Evolutionary conservation across 2,888 invertebrate species (phyloP), one percentile per base, ranked within the genome.

Genomic region (Agonum fuliginosum): DNA sequence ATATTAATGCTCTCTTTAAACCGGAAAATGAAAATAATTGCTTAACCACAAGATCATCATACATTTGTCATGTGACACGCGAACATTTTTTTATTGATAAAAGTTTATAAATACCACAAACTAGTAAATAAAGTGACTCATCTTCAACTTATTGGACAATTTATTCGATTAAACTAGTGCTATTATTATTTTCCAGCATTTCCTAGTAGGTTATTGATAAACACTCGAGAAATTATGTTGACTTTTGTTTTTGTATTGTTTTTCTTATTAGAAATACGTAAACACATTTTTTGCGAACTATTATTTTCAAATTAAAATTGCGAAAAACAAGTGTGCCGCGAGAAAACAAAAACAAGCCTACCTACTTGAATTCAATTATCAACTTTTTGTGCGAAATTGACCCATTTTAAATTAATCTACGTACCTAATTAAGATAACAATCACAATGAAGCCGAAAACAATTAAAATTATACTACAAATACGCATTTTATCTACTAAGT

Each of bases 51-150:
- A 54, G 8, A 24, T 2, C 2, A 51, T 22, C 54, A 54, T 54
- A 24, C 24, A 54, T 5, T n/a, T 34, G 27, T 62, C 58, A 17
- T 17, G 17, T 62, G 58, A 62, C 58, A 30, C 27, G 58, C 34
- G 17, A 62, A 62, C 30, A 62, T 62, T 62, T 62, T 58, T 62
- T 62, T 62, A 17, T 27, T 17, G 27, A 30, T 30, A 30, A 62
- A 27, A 17, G 17, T 5, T 5, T 62, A 62, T 62, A 62, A 62
- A 62, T 62, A 62, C 58, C 5, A 62, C 30, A 8, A 30, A 62
- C 34, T 19, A 62, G 58, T 62, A 62, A 62, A 62, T 62, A 62
- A 8, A 62, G 8, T 30, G 58, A 62, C 1, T 62, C 27, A 62
- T 8, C 58, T 17, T 20, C 30, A 17, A 46, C 17, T 8, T 19